phyloP scores from a whole-genome alignment of 2,113 vertebrate genomes.

The Rhinichthys klamathensis region DNA sequence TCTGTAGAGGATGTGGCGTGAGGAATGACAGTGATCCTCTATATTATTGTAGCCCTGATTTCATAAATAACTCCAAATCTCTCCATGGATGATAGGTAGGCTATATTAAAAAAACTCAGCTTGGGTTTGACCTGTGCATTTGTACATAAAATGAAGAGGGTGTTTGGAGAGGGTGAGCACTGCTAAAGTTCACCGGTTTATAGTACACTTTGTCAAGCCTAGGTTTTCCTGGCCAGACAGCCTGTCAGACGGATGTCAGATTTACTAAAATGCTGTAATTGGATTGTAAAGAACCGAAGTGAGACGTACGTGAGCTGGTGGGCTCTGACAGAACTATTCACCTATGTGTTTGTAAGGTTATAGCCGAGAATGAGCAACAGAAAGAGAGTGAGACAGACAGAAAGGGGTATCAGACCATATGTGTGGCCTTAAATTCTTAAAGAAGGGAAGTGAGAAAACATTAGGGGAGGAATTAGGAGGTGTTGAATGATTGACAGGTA shows the following conservation, averaged over 20 bases:
- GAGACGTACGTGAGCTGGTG: slow-evolving; percentile 66
- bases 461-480: slow-evolving; percentile 29
- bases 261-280: slow-evolving; percentile 74
- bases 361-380: slow-evolving; percentile 62
- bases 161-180: slow-evolving; percentile 22
- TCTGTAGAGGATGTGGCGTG: background rate
- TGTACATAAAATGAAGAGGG: slow-evolving; percentile 45
- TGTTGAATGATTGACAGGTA: slow-evolving; percentile 78
- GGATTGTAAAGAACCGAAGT: slow-evolving; percentile 72
- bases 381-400: slow-evolving; percentile 2
- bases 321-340: slow-evolving; percentile 66
- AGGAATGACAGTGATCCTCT: background rate
- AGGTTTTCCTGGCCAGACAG: slow-evolving; percentile 59
- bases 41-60: background rate
- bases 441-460: slow-evolving; percentile 27
- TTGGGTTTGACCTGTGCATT: slow-evolving; percentile 39
- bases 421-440: slow-evolving; percentile 47
- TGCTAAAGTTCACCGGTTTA: slow-evolving; percentile 59
- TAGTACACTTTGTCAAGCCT: slow-evolving; percentile 63
- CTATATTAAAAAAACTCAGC: background rate
- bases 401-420: slow-evolving; percentile 36
- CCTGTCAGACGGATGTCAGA: slow-evolving; percentile 64
- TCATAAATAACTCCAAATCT: slow-evolving; percentile 43
- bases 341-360: slow-evolving; percentile 69
- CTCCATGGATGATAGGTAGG: background rate